phyloP scores from a whole-genome alignment of 2,797 vertebrate species.

The Sebastes glaucus region DNA sequence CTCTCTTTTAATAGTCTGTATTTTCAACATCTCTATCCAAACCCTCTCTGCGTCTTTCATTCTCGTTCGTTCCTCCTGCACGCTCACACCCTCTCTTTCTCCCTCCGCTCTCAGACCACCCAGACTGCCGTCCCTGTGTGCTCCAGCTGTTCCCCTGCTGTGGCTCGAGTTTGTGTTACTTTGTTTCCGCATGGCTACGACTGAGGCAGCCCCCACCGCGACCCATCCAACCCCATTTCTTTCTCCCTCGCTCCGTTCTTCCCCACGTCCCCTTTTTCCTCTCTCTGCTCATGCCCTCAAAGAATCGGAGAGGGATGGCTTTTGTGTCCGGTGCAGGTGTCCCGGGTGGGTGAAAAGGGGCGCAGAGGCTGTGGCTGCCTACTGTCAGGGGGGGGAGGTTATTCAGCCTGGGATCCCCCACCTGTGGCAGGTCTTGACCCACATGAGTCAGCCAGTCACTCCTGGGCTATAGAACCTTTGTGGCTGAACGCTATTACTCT shows the following conservation, averaged over 20 bases:
- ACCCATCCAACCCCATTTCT: constrained; percentile 46
- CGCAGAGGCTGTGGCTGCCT: constrained; percentile 58
- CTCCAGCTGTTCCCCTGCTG: constrained; percentile 86
- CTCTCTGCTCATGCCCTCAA: constrained; percentile 59
- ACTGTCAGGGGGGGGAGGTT: constrained; percentile 48
- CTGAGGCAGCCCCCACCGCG: constrained; percentile 60
- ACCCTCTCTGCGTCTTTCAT: constrained; percentile 49
- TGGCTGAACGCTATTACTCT: constrained; percentile 57
- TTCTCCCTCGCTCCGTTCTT: constrained; percentile 40
- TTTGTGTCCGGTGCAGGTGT: constrained; percentile 87
- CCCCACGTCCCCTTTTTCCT: constrained; percentile 49
- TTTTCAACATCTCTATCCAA: constrained; percentile 50
- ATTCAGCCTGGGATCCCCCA: constrained; percentile 78
- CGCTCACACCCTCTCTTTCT: constrained; percentile 43
- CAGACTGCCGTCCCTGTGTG: constrained; percentile 70
- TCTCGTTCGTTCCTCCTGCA: constrained; percentile 46
- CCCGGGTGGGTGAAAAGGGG: constrained; percentile 76
- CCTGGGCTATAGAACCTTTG: constrained; percentile 66
- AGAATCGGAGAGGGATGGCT: constrained; percentile 70
- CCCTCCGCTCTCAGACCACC: constrained; percentile 69
- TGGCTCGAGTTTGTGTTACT: constrained; percentile 84
- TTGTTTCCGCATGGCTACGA: constrained; percentile 82
- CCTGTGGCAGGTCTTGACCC: constrained; percentile 81
- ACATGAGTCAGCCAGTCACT: constrained; percentile 78
- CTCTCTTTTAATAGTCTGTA: constrained; percentile 28